These are phyloP conservation scores for Gonioctena quinquepunctata DNA, from an alignment of 1,140 invertebrate genomes.

Conservation along the genomic window DNA sequence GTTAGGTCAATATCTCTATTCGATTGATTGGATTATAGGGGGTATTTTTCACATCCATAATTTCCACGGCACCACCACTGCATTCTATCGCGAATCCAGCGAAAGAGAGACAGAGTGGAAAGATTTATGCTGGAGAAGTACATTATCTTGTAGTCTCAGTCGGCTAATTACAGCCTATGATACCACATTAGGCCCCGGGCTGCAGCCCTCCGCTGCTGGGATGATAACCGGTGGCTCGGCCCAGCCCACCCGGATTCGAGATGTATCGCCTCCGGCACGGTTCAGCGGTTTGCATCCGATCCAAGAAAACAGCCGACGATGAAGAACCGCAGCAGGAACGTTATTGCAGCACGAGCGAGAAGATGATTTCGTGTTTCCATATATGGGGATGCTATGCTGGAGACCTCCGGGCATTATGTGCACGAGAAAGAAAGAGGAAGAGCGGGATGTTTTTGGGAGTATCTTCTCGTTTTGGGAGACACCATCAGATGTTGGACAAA, in stretches of 20 bases:
- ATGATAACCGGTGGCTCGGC: constrained; percentile 49
- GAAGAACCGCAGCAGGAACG: not conserved
- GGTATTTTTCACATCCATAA: not conserved
- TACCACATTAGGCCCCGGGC: constrained; percentile 58
- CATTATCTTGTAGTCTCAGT: constrained; percentile 62
- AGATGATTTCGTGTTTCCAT: not conserved
- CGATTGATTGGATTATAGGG: no score
- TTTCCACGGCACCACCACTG: constrained; percentile 18
- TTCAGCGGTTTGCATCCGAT: constrained; percentile 41
- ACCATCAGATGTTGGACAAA: no score
- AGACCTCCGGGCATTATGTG: no score
- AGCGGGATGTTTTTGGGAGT: no score
- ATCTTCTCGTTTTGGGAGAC: no score
- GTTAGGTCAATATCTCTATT: no score
- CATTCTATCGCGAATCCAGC: constrained; percentile 17
- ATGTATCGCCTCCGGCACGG: constrained; percentile 48
- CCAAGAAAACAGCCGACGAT: constrained; percentile 7
- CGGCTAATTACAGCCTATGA: constrained; percentile 60
- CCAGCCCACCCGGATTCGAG: constrained; percentile 32
- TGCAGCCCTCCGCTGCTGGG: constrained; percentile 46
- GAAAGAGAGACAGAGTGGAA: constrained; percentile 50
- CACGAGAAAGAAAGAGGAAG: no score
- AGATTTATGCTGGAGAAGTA: constrained; percentile 60
- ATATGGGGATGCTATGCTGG: no score
- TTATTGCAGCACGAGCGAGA: not conserved